phyloP scores from a whole-genome alignment of 2,113 vertebrate genomes.

The Mustela lutreola region DNA sequence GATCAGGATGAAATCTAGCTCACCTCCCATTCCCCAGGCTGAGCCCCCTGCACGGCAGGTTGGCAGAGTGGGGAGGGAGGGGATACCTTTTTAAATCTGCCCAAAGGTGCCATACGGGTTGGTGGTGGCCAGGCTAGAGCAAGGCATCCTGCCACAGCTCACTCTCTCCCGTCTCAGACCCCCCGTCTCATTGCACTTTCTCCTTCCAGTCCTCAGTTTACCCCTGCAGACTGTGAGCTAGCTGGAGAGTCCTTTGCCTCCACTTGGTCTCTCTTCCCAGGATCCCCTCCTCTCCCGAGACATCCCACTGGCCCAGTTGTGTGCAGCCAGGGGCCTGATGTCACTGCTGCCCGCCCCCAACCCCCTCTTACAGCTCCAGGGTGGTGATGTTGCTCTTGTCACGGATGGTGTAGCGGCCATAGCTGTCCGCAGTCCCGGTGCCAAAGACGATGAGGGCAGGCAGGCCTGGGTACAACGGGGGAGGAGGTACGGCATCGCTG shows the following conservation, averaged over 20 bases:
- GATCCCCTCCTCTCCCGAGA: neutral
- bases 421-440: conserved; percentile 79
- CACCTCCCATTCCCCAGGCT: rapidly evolving
- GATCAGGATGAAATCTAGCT: neutral
- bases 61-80: neutral
- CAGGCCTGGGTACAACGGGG: conserved; percentile 76
- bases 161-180: neutral
- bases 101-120: neutral
- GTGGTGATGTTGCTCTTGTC: neutral
- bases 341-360: neutral
- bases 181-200: neutral
- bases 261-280: neutral
- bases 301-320: neutral
- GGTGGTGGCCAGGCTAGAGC: neutral
- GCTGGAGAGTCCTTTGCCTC: neutral
- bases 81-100: neutral
- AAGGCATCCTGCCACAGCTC: neutral
- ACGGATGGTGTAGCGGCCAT: conserved; percentile 67
- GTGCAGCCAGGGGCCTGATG: neutral
- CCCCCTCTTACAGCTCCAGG: conserved; percentile 79
- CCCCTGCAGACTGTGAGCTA: neutral
- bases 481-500: neutral
- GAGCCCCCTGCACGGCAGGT: neutral
- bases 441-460: conserved; percentile 79
- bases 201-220: conserved; percentile 7